Base-by-base conservation (phyloP, 2,888 invertebrate species). In the Acrocera orbiculus region DNA sequence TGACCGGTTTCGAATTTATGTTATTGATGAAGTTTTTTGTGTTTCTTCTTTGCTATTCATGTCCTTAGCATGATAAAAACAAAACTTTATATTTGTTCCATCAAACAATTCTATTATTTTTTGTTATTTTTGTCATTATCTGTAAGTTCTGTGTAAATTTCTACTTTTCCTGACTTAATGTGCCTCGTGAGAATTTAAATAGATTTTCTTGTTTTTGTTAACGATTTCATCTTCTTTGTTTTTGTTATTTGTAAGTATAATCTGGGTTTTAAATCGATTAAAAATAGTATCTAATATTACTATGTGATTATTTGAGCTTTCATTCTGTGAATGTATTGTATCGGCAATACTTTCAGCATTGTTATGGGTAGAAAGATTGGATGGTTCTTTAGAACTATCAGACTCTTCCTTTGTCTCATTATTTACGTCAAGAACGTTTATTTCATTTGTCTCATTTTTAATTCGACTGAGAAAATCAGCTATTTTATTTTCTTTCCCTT, bases 271-370 rank as follows among this genome's bases (percentile, higher is more conserved):
- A 23, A 22, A 35, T 20, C 26, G 22, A 28, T 38, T 38, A 4
- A 38, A 28, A 3, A 32, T n/a, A n/a, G 23, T 29, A 11, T 34
- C 31, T 24, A 16, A 11, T 22, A 34, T 32, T 16, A n/a, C 23
- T 11, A 31, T 35, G 16, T 35, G 31, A 25, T 35, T 28, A 16
- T 34, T 34, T 3, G 28, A 16, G n/a, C 28, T 15, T 11, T 34
- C 28, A 16, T 34, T 23, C 28, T 34, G 15, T n/a, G 34, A 34
- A 28, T 34, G 34, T 17, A 34, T 28, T 9, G 28, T 33, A 8
- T 33, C 27, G 5, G n/a, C 10, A 9, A n/a, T n/a, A n/a, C 16
- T 16, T 15, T 27, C 16, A 11, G 16, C 27, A 27, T 16, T 27
- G n/a, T 27, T 16, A 16, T 15, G 15, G 16, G 16, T 16, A 4